Evolutionary conservation across 2,888 invertebrate genomes (phyloP), one percentile per base, ranked within the genome.

Genomic region (Harpalus rufipes): DNA sequence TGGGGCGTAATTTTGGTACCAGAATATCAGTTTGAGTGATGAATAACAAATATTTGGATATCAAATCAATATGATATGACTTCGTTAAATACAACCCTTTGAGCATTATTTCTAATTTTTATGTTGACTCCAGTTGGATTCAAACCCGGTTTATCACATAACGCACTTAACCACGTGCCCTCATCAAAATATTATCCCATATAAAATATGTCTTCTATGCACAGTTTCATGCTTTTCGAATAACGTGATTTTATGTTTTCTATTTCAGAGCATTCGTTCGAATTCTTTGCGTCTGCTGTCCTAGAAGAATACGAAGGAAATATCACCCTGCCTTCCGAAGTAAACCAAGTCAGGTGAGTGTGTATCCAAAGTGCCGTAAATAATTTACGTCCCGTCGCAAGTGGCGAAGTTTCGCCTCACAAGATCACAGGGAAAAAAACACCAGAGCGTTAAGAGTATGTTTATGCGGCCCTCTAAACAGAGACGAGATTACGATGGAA

Each of bases 281-380:
- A 89, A 96, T 98, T 88, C 92, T 98, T 85, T 98, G 97, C 92
- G 95, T 95, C 72, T 97, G 97, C 92, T 97, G 97, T 91, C 97
- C 97, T 1, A 93, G 96, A 87, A 95, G 95, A 89, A 93, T 97
- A 88, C 93, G 96, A 87, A 93, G 95, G 90, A 95, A 95, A 91
- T 96, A 97, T 91, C 95, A 96, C 90, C 96, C 96, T 21, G 96
- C 96, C 87, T 95, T 97, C 90, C 94, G 97, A 88, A 96, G 96
- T 90, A 96, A 96, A 92, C 94, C 95, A 87, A 97, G 96, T 88
- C 96, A 96, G 95, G 97, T 97, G 91, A 92, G 39, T 56, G 21
- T 58, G 39, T 16, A 74, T 12, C 51, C 10, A 74, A 25, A 78
- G 14, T 78, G 14, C 18, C 78, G 16, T 78, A 78, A 78, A 41